A percentile compares a stretch with the other conserved stretches of the same genome.
phyloP scores from a whole-genome alignment of 2,113 vertebrate species.

The Barbus barbus region DNA sequence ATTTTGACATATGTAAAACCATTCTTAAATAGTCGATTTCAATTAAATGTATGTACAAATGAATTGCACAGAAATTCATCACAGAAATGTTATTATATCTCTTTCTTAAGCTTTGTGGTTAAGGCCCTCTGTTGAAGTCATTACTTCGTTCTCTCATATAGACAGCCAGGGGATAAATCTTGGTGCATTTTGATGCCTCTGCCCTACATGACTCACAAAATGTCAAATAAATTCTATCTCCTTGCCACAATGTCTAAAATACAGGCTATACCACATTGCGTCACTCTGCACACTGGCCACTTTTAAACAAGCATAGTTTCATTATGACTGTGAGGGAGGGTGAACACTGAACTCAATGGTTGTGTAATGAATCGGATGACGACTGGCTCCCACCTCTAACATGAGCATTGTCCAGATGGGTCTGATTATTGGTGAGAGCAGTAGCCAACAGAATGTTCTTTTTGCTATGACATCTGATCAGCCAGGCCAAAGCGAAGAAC shows the following conservation, averaged over 20 bases:
- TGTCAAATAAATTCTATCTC: neutral
- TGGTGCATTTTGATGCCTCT: neutral
- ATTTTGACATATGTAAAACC: neutral
- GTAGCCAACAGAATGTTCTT: constrained; percentile 23
- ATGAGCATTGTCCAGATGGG: neutral
- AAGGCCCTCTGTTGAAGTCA: constrained; percentile 15
- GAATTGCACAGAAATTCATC: neutral
- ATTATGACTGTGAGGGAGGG: constrained; percentile 61
- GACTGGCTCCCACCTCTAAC: constrained; percentile 16
- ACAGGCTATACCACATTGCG: constrained; percentile 45
- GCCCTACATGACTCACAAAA: constrained; percentile 9
- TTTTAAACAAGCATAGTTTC: constrained; percentile 48
- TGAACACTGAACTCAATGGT: constrained; percentile 53
- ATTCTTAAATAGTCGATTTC: neutral
- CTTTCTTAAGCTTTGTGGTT: constrained; percentile 8
- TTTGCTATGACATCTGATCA: constrained; percentile 1
- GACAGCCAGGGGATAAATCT: neutral
- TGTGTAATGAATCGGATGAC: constrained; percentile 49
- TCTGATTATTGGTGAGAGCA: neutral
- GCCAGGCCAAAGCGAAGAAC: constrained; percentile 41
- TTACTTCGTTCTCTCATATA: neutral
- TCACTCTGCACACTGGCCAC: constrained; percentile 28
- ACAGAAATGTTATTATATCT: neutral
- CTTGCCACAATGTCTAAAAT: constrained; percentile 51
- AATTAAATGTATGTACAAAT: neutral